Base-by-base conservation (phyloP, 2,888 invertebrate genomes). In the Camponotus fellah region DNA sequence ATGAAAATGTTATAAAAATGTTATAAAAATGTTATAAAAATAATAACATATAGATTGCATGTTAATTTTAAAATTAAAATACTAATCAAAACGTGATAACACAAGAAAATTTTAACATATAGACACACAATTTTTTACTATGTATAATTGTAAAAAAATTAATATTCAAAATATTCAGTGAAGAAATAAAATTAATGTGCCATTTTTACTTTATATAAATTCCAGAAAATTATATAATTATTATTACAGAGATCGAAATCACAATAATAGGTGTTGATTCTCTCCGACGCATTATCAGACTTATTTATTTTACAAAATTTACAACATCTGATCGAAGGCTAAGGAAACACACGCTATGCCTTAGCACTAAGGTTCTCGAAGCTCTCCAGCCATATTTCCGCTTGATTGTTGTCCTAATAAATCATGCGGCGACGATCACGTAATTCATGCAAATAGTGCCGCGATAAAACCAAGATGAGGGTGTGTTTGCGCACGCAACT, bases 381-480 rank as follows among this genome's bases (percentile, higher is more conserved):
- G 40, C 40, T 40, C 49, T n/a, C n/a, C n/a, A 6, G 37, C 37
- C 17, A 14, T 37, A 66, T 77, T 76, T 68, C 56, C 21, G 56
- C 68, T n/a, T 68, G 40, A 68, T 68, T 68, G n/a, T 21, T 43
- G 40, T 56, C 75, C 66, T 81, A 81, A 87, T 88, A 88, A 88
- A 88, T 88, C 88, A 88, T 79, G 77, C 14, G 68, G 14, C 56
- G 68, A 77, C 56, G 56, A 77, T 77, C 68, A 40, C 37, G 56
- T 77, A 66, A 77, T 68, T 77, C 77, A 77, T 77, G 68, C 56
- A 77, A 77, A 77, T 77, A 10, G 32, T 53, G 68, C 26, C 66
- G 32, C 26, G 40, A 40, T 5, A 53, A 68, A 68, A 40, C 40
- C 56, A 77, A 76, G 17, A 49, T 37, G 21, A 76, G 46, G 46